These are phyloP conservation scores for Pachyuromys duprasi DNA, from an alignment of 2,797 vertebrate genomes.

Conservation along the genomic window DNA sequence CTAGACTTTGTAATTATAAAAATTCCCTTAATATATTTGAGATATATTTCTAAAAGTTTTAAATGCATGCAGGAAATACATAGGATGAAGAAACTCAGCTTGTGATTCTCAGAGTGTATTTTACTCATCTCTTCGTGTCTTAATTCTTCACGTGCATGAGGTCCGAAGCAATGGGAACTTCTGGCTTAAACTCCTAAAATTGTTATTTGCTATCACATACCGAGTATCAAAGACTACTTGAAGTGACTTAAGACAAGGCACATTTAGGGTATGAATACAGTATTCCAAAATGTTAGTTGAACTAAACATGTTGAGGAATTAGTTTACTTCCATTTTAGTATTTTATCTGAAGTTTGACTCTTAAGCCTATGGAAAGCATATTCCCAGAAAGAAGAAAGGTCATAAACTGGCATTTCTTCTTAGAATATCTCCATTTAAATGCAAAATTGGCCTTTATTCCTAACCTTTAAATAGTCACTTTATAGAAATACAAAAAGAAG, in stretches of 20 bases:
- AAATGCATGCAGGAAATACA: neutral
- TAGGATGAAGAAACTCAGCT: conserved; percentile 1
- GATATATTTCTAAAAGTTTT: neutral
- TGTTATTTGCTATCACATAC: neutral
- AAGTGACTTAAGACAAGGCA: conserved; percentile 50
- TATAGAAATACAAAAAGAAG: conserved; percentile 84
- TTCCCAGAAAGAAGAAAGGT: conserved; percentile 83
- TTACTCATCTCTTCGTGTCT: conserved; percentile 53
- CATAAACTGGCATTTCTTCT: conserved; percentile 86
- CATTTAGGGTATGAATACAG: neutral
- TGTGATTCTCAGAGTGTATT: neutral
- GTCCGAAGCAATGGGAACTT: neutral
- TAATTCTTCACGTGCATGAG: conserved; percentile 64
- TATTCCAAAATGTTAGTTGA: conserved; percentile 19
- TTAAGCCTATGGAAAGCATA: conserved; percentile 24
- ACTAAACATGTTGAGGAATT: conserved; percentile 62
- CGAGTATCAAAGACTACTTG: neutral
- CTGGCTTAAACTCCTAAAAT: conserved; percentile 58
- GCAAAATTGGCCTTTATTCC: conserved; percentile 89
- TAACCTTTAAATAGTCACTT: conserved; percentile 88
- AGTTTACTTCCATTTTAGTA: conserved; percentile 70
- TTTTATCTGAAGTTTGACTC: conserved; percentile 75
- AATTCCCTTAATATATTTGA: neutral
- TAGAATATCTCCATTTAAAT: conserved; percentile 90
- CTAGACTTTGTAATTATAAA: neutral